Conservation (phyloP, 2,888 invertebrate genomes). For the Seira sanloemensis region DNA sequence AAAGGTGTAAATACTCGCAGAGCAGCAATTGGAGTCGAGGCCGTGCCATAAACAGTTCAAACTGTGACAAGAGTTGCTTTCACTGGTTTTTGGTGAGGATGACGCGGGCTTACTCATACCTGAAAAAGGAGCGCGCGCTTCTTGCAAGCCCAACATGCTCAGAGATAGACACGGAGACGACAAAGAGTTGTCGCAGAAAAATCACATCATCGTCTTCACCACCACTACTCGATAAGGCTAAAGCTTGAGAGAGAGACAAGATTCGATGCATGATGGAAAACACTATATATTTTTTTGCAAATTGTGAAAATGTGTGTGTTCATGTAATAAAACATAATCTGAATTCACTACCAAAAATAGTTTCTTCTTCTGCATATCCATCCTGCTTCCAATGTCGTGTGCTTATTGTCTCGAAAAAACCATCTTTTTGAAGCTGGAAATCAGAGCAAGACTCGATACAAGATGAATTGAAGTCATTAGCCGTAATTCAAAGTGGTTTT, state of each 20-base stretch:
- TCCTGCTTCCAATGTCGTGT: too few species aligned
- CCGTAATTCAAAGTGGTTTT: too few species aligned
- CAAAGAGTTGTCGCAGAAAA: conserved; percentile 11
- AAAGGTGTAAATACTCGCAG: conserved; percentile 13
- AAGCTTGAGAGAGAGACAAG: neutral
- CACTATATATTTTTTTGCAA: neutral
- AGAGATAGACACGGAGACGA: neutral
- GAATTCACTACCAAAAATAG: conserved; percentile 11
- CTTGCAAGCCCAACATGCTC: conserved; percentile 1
- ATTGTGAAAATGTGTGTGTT: too few species aligned
- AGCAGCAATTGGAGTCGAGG: conserved; percentile 5
- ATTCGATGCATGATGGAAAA: neutral
- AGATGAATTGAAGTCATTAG: too few species aligned
- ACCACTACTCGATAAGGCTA: conserved; percentile 9
- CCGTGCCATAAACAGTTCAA: neutral
- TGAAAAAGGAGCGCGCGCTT: conserved; percentile 9
- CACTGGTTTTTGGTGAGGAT: neutral
- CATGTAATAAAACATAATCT: too few species aligned
- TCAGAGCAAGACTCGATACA: too few species aligned
- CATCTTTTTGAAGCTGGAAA: too few species aligned
- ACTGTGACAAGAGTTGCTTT: neutral
- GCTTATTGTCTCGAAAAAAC: too few species aligned
- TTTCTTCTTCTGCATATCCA: too few species aligned
- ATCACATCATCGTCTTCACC: conserved; percentile 8
- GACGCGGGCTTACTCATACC: conserved; percentile 9